Conservation (phyloP, 2,888 invertebrate genomes). For the Cosmorhoe ocellata region DNA sequence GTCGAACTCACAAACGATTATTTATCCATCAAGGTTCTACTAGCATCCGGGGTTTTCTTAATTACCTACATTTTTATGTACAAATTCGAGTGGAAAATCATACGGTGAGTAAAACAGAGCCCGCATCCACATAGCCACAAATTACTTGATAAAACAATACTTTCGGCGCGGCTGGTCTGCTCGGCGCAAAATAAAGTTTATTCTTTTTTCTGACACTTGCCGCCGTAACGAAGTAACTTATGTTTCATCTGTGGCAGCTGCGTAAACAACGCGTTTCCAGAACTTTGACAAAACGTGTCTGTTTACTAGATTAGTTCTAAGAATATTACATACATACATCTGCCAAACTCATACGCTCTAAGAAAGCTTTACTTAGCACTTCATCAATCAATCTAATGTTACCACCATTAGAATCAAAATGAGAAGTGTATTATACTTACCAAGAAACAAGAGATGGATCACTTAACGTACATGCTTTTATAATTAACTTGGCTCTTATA, state of each 20-base stretch:
- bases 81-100: no score
- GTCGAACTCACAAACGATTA: no score
- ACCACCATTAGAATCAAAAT: not conserved
- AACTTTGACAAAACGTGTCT: slow-evolving; percentile 18
- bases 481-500: no score
- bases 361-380: no score
- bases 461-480: no score
- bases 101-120: not conserved
- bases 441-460: no score
- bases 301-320: not conserved
- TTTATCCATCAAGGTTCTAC: no score
- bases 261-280: slow-evolving; percentile 17
- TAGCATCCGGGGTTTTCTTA: no score
- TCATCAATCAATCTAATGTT: not conserved
- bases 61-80: no score
- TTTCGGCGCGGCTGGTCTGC: slow-evolving; percentile 19
- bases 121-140: slow-evolving; percentile 12
- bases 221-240: slow-evolving; percentile 20
- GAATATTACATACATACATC: no score
- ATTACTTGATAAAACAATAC: slow-evolving; percentile 30
- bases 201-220: slow-evolving; percentile 23
- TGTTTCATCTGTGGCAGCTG: slow-evolving; percentile 16
- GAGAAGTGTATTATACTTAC: no score
- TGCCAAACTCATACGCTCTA: no score
- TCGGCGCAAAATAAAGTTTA: slow-evolving; percentile 19